phyloP scores from a whole-genome alignment of 2,113 vertebrate genomes.

The Patagioenas fasciata region DNA sequence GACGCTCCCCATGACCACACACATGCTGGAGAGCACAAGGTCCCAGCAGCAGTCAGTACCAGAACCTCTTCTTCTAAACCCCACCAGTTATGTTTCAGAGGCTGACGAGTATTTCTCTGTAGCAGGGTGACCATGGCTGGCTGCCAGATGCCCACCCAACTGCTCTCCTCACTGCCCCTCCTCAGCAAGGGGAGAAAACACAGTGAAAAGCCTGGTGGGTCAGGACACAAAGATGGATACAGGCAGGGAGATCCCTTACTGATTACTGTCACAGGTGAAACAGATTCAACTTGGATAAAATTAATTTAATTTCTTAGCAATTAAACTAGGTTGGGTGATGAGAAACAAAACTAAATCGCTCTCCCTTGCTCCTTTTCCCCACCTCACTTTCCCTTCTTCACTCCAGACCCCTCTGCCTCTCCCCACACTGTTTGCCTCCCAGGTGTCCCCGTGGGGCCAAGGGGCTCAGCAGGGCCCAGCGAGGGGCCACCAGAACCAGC shows the following conservation, averaged over 20 bases:
- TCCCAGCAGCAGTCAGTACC: not conserved
- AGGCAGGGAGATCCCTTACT: not conserved
- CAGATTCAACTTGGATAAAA: not conserved
- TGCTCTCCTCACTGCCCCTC: not conserved
- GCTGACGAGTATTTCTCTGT: not conserved
- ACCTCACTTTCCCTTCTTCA: not conserved
- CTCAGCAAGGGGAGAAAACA: not conserved
- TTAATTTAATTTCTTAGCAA: not conserved
- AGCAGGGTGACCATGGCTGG: not conserved
- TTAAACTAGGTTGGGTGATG: not conserved
- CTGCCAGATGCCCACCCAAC: not conserved
- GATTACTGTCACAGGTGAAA: not conserved
- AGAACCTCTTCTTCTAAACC: not conserved
- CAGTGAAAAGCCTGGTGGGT: accelerated
- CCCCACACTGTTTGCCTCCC: not conserved
- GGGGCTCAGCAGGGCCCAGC: accelerated
- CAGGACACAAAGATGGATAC: not conserved
- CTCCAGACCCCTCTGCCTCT: not conserved
- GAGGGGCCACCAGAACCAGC: accelerated
- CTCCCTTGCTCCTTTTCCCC: not conserved
- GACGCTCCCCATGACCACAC: not conserved
- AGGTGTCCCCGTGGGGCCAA: not conserved
- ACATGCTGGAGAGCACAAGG: not conserved
- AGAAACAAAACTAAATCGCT: not conserved
- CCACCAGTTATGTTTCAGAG: not conserved